These are phyloP conservation scores for Heteromormyrus szaboi DNA, from an alignment of 2,797 vertebrate genomes.

Conservation along the genomic window DNA sequence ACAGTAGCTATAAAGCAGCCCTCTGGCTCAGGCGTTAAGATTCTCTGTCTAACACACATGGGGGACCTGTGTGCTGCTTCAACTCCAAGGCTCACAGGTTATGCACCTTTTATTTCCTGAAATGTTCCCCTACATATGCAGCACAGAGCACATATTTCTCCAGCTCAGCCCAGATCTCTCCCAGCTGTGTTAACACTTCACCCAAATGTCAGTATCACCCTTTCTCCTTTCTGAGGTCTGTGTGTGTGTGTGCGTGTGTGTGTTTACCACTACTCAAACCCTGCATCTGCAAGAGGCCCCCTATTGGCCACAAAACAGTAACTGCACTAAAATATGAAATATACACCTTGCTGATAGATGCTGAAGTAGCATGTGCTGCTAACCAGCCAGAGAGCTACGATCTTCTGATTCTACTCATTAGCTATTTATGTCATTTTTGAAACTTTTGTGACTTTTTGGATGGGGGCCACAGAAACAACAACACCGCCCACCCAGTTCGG, in stretches of 20 bases:
- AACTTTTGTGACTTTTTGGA: neutral
- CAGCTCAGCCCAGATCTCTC: neutral
- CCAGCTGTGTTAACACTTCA: neutral
- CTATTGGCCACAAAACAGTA: neutral
- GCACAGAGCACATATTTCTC: neutral
- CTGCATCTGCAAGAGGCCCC: neutral
- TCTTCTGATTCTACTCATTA: neutral
- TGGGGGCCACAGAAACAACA: neutral
- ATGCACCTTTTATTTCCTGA: neutral
- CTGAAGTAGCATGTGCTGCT: neutral
- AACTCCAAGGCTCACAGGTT: neutral
- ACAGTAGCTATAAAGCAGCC: neutral
- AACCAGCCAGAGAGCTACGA: neutral
- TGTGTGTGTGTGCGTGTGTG: neutral
- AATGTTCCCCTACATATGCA: neutral
- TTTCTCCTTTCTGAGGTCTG: neutral
- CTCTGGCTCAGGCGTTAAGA: neutral
- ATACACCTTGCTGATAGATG: neutral
- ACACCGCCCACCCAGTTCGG: neutral
- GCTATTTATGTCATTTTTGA: neutral
- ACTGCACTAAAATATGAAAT: neutral
- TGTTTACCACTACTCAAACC: neutral
- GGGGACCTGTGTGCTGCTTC: neutral
- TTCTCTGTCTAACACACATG: neutral
- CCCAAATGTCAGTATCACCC: neutral